phyloP scores from a whole-genome alignment of 2,888 invertebrate genomes.

The Perizoma affinitatum region DNA sequence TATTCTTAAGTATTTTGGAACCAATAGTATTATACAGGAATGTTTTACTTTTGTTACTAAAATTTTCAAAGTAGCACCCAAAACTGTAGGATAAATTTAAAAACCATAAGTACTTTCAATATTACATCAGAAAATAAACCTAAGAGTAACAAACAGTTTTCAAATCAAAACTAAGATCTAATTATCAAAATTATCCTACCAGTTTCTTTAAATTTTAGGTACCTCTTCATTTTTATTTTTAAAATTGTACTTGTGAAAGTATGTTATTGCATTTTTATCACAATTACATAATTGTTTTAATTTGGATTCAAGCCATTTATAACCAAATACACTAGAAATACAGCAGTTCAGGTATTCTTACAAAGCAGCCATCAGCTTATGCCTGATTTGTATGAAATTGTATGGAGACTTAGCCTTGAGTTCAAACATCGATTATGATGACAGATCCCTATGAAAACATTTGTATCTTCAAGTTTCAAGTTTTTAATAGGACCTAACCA shows the following conservation, averaged over 20 bases:
- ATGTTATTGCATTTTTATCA: constrained; percentile 25
- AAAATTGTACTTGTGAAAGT: constrained; percentile 28
- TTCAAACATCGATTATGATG: no score
- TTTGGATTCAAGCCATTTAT: constrained; percentile 19
- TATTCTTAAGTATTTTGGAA: constrained; percentile 33
- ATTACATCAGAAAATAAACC: constrained; percentile 4
- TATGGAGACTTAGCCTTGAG: no score
- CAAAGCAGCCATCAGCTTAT: not conserved
- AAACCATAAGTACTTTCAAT: constrained; percentile 18
- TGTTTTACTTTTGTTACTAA: constrained; percentile 42
- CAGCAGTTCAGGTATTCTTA: constrained; percentile 5
- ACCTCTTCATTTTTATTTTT: constrained; percentile 6
- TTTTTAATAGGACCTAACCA: no score
- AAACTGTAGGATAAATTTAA: constrained; percentile 9
- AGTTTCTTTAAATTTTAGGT: not conserved
- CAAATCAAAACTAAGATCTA: constrained; percentile 15
- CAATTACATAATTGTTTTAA: constrained; percentile 17
- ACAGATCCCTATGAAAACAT: no score
- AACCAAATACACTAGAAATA: constrained; percentile 15
- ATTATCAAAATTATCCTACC: constrained; percentile 10
- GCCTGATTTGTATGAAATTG: no score
- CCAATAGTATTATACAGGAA: constrained; percentile 51
- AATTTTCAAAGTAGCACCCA: constrained; percentile 25
- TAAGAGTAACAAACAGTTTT: not conserved
- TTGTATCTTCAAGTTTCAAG: no score